Evolutionary conservation across 2,888 invertebrate species (phyloP), one percentile per base, ranked within the genome.

Genomic region (Saturnia japonica): DNA sequence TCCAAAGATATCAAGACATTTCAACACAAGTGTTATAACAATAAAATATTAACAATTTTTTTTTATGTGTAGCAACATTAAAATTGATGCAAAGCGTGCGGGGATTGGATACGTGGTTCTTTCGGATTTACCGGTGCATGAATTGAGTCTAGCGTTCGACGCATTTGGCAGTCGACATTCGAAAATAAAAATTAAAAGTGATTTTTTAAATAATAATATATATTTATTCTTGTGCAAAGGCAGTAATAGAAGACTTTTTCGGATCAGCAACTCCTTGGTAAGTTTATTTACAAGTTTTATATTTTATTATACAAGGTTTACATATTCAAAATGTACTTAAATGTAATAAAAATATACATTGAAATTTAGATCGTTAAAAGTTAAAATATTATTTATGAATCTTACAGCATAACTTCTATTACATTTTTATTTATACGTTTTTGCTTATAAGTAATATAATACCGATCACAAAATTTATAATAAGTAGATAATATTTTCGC

Each of bases 21-120:
- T 66, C n/a, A 6, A 54, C 14, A 72, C 72, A 70, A 76, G 78
- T 83, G 76, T 81, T 80, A 76, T 72, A 73, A 72, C 71, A 68
- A 73, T 72, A 75, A 75, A 79, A 81, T 78, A 77, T 71, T 68
- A 72, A 73, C 71, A n/a, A 16, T n/a, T n/a, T 25, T 60, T 81
- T 82, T 83, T 81, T 72, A 47, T 75, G 72, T 79, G 73, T 77
- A 73, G 89, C 84, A 88, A 89, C 87, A 87, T 83, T 80, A 70
- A 68, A 68, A 72, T 68, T 70, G 73, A 75, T 74, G 72, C 74
- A 73, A 73, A 64, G 40, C n/a, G 64, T 64, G 54, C 70, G 54
- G 67, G 66, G 72, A 77, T 76, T 79, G 80, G 70, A 78, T 88
- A 88, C 89, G 88, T 89, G 88, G 70, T 82, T 80, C 76, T 78